Base-by-base conservation (phyloP, 2,113 vertebrate genomes). In the Urocolius indicus region DNA sequence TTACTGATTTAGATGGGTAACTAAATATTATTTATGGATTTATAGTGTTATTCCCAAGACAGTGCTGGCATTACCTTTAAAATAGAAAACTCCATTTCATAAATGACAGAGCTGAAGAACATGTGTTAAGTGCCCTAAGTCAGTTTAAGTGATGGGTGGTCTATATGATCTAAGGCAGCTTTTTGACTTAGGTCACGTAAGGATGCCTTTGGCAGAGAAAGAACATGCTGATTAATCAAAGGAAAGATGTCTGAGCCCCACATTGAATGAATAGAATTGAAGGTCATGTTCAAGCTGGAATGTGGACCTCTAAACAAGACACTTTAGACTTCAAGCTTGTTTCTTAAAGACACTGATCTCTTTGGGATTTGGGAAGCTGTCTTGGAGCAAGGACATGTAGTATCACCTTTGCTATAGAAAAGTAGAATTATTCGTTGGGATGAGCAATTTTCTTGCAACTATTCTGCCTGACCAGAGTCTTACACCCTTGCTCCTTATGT, bases 121-220 rank as follows among this genome's bases (percentile, higher is more conserved):
- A 45, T 9, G 8, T 62, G 45, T 1, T 6, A 67, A 78, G 24
- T 61, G 0, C 48, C 9, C 2, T 7, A 14, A 30, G 11, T 55
- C 6, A 24, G 2, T 92, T 92, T 88, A 79, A 30, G 11, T 82
- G n/a, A 63, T 55, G 52, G 24, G 13, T n/a, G 1, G 51, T 79
- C n/a, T 86, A 11, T 4, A 2, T 77, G 41, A 51, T 57, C 21
- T 65, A 49, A 67, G 21, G 41, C 19, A 12, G 58, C 4, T 14
- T 61, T 74, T 63, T 41, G 4, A 36, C 41, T 83, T 72, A 14
- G n/a, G 18, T 68, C 2, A 2, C 32, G 11, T 48, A 66, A 73
- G 43, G 41, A 36, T 84, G 34, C 5, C 11, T 79, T 86, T 79
- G 32, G 14, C 20, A 78, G n/a, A 62, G 29, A 45, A 8, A 11